Base-by-base conservation (phyloP, 2,888 invertebrate genomes). In the Heliconius hortense region DNA sequence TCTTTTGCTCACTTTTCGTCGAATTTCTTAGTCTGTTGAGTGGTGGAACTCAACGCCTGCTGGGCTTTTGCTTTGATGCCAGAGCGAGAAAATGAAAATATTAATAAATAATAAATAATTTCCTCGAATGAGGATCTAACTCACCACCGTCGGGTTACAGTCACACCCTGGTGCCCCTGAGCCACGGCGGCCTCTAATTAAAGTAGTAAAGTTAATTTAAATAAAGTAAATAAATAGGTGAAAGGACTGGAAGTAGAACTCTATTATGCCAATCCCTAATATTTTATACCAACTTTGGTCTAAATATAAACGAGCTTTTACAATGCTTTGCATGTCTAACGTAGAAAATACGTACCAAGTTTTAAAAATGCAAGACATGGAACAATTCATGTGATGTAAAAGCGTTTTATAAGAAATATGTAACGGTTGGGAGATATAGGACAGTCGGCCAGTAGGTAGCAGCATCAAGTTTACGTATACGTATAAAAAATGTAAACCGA, bases 391-490 rank as follows among this genome's bases (percentile, higher is more conserved):
- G 74, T 75, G 73, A 74, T 73, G 62, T 71, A 56, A 78, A 78
- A 77, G 80, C 81, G 80, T 83, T 78, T 80, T 79, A 81, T 77
- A 80, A 81, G 80, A 83, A 85, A 84, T 82, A 85, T 85, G 83
- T 85, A 87, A 82, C 82, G 82, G 84, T 83, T 83, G 84, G 78
- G 79, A 78, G 82, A 82, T 85, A 84, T 82, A 80, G 77, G 82
- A 85, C 88, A 87, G 84, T 88, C 87, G 86, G 87, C 82, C 87
- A 84, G 81, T 82, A 81, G 63, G 31, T 64, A 59, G 53, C 31
- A 66, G 24, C 66, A 26, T 39, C 31, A 56, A 24, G 31, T 63
- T 64, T 59, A 70, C 59, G 15, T 53, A 35, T 1, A 13, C 26
- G 26, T 70, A 43, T 70, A 59, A 64, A 63, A 68, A 56, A 69